A percentile compares a stretch with the other conserved stretches of the same genome.
These are phyloP conservation scores for Phania funesta DNA, from an alignment of 2,888 invertebrate species.

Conservation along the genomic window DNA sequence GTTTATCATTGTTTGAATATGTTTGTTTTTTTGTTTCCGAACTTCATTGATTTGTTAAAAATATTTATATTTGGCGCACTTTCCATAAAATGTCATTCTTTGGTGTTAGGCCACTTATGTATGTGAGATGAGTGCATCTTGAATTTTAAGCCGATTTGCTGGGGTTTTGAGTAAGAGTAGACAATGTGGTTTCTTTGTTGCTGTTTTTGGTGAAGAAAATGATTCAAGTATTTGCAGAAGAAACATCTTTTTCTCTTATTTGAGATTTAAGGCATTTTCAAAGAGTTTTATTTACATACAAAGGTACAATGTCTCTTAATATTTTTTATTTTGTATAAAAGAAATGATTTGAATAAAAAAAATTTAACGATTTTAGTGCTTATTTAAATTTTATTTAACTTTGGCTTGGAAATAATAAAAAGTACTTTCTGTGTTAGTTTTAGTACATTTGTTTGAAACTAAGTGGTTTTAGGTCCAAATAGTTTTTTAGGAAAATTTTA, in stretches of 20 bases:
- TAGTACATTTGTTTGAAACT: no score
- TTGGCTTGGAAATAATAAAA: no score
- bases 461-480: no score
- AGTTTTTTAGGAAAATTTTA: no score
- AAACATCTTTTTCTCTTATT: conserved; percentile 24
- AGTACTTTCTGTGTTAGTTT: no score
- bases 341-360: not conserved
- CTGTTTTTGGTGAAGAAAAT: not conserved
- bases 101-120: conserved; percentile 17
- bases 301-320: not conserved
- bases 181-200: conserved; percentile 19
- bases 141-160: conserved; percentile 55
- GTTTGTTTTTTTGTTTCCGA: not conserved
- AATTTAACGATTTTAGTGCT: no score
- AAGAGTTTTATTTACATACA: not conserved
- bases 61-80: conserved; percentile 41
- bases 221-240: not conserved
- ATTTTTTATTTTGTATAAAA: not conserved
- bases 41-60: conserved; percentile 12
- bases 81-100: conserved; percentile 2
- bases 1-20: conserved; percentile 30
- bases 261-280: not conserved
- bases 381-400: no score
- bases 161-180: not conserved
- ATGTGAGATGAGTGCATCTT: conserved; percentile 43